Percentiles rank a stretch among this genome's conserved stretches.
These are phyloP conservation scores for Watsonalla binaria DNA, from an alignment of 2,888 invertebrate genomes.

Conservation along the genomic window DNA sequence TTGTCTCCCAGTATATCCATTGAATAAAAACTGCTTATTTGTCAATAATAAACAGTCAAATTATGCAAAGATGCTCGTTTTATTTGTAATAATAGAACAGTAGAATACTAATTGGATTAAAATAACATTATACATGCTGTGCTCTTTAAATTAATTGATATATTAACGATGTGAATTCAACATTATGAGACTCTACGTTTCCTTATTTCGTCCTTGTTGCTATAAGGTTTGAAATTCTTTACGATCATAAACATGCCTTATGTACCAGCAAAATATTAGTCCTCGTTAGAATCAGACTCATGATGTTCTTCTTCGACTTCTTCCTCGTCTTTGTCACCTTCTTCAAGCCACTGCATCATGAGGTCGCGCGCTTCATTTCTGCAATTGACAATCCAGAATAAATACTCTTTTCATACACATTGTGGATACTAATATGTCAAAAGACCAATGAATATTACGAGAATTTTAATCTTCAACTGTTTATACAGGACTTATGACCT, in stretches of 20 bases:
- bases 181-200: too few species aligned
- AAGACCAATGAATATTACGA: too few species aligned
- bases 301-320: slow-evolving; percentile 40
- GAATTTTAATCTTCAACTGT: too few species aligned
- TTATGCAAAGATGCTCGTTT: neutral
- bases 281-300: slow-evolving; percentile 29
- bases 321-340: slow-evolving; percentile 58
- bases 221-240: too few species aligned
- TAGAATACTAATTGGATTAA: neutral
- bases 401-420: neutral
- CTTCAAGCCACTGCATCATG: slow-evolving; percentile 59
- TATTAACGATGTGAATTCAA: too few species aligned
- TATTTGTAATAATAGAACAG: neutral
- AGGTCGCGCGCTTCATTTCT: slow-evolving; percentile 59
- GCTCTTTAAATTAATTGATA: too few species aligned
- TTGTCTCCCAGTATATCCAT: slow-evolving; percentile 6
- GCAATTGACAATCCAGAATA: slow-evolving; percentile 8
- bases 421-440: too few species aligned
- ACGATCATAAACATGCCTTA: too few species aligned
- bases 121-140: neutral
- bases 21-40: neutral
- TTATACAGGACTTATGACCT: too few species aligned
- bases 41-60: neutral
- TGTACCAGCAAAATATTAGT: slow-evolving; percentile 1
- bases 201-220: too few species aligned